Evolutionary conservation across 2,113 vertebrate genomes (phyloP), one percentile per base, ranked within the genome.

Genomic region (Saguinus midas): DNA sequence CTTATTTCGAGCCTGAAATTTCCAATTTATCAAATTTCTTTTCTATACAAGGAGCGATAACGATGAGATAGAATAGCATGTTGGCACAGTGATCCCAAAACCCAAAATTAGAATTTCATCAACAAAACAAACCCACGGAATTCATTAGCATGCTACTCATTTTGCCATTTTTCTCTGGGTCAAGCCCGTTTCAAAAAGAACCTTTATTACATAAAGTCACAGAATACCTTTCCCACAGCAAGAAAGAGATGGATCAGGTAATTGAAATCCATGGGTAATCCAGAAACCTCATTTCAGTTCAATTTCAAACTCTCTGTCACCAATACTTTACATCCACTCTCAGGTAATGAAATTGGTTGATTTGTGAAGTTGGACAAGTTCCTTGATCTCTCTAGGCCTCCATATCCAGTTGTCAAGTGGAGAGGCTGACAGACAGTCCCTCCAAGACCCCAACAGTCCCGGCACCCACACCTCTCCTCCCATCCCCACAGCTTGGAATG

Each of bases 281-380:
- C 86, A 89, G 86, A 95, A 96, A 93, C 40, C 80, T 96, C 95
- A 95, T 87, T 89, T 83, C 94, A 79, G 90, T 75, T 93, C 90
- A 79, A 79, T 89, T 95, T 88, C 61, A 52, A 91, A 57, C 45
- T 17, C 25, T 50, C 87, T 78, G 21, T 66, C 50, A n/a, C 73
- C 91, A 13, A 29, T 66, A 64, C 72, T 37, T 70, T 29, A 45
- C 13, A 35, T n/a, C 85, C n/a, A n/a, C 58, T 61, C 95, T 50
- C 89, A 25, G n/a, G 66, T 43, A 35, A 70, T 2, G n/a, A 40
- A 88, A 78, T 32, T 55, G 70, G 85, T 16, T 80, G 76, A 81
- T 66, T 81, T 68, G 88, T 88, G 64, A 78, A 32, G 45, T 35
- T 27, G 27, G 70, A 81, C 40, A 32, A 16, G 78, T 35, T 50